Evolutionary conservation across 2,797 vertebrate genomes (phyloP).

Genomic region (Xenentodon cancila): DNA sequence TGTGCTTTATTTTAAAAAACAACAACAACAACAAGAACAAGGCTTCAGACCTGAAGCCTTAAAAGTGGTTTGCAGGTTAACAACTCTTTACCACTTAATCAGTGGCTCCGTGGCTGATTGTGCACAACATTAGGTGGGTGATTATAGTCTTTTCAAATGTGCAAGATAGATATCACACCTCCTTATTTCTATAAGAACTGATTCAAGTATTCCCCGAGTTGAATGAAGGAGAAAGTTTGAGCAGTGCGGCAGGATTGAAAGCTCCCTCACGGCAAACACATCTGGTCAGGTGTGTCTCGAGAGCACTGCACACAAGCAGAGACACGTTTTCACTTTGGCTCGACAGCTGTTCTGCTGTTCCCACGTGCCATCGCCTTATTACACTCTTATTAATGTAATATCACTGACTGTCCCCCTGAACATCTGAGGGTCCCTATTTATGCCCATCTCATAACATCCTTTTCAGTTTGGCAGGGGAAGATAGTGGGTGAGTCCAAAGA

Average conservation of each 20-base stretch:
- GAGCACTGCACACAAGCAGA: conserved; percentile 37
- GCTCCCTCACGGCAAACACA: conserved; percentile 40
- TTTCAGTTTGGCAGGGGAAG: conserved; percentile 45
- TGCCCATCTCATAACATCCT: conserved; percentile 45
- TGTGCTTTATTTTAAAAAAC: no score
- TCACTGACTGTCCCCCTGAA: conserved; percentile 68
- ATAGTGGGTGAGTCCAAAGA: conserved; percentile 30
- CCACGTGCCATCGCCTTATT: conserved; percentile 60
- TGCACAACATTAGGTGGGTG: no score
- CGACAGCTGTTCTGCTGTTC: conserved; percentile 70
- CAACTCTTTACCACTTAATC: no score
- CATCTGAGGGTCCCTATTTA: conserved; percentile 49
- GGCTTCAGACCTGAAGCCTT: no score
- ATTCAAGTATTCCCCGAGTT: neutral
- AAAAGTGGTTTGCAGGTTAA: no score
- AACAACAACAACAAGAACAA: no score
- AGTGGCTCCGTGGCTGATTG: no score
- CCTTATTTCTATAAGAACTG: no score
- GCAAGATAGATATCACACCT: no score
- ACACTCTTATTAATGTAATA: conserved; percentile 75
- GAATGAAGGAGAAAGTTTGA: conserved; percentile 35
- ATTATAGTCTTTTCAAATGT: no score
- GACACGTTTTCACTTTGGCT: conserved; percentile 61
- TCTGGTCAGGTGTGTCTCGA: conserved; percentile 55
- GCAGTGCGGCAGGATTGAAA: conserved; percentile 37